These are phyloP conservation scores for Tragelaphus scriptus DNA, from an alignment of 2,113 vertebrate genomes.

Conservation along the genomic window DNA sequence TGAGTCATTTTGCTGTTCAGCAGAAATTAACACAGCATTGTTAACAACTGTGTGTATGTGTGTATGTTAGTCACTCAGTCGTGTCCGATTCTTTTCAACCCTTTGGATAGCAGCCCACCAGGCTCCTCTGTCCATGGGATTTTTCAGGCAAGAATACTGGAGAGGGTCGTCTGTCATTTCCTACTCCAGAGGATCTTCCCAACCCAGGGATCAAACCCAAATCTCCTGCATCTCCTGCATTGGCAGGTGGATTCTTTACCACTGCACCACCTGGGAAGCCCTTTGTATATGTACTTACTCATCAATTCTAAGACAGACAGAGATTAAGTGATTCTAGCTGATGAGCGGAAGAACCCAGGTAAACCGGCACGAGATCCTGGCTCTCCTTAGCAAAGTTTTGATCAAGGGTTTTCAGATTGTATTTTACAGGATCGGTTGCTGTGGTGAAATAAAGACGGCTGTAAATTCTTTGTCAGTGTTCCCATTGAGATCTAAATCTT, in stretches of 20 bases:
- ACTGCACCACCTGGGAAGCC: not conserved
- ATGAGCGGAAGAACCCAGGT: not conserved
- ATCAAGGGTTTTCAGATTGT: not conserved
- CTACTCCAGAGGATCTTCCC: not conserved
- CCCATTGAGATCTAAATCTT: not conserved
- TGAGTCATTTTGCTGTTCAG: not conserved
- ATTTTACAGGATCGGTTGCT: not conserved
- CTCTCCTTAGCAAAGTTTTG: not conserved
- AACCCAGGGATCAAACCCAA: rapidly evolving
- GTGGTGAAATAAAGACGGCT: not conserved
- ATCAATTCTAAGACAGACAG: not conserved
- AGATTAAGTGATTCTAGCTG: not conserved
- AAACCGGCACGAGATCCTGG: not conserved
- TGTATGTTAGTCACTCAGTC: not conserved
- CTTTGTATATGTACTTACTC: not conserved
- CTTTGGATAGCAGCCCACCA: not conserved
- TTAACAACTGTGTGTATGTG: not conserved
- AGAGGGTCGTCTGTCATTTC: not conserved
- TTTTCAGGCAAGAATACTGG: not conserved
- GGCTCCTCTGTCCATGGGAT: not conserved
- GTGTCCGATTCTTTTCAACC: rapidly evolving
- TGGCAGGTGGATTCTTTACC: not conserved
- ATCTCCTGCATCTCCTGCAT: not conserved
- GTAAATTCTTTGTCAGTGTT: not conserved
- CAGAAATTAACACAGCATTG: not conserved